A percentile compares a stretch with the other conserved stretches of the same genome.
phyloP scores from a whole-genome alignment of 2,888 invertebrate genomes.

The Blera fallax region DNA sequence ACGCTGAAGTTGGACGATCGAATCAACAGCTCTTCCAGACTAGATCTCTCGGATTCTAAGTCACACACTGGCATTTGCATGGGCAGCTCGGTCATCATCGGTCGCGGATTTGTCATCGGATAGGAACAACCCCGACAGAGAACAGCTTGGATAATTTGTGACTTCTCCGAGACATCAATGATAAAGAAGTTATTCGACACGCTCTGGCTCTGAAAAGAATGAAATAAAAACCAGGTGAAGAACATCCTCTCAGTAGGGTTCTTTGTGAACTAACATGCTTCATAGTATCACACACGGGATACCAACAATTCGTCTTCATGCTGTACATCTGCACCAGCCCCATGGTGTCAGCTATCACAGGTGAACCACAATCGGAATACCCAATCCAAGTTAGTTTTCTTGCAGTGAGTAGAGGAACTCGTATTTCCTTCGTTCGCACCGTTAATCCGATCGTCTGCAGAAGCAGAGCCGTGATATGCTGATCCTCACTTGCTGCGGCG shows the following conservation, averaged over 20 bases:
- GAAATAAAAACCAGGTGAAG: not conserved
- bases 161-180: conserved; percentile 89
- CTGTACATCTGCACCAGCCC: conserved; percentile 90
- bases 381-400: conserved; percentile 89
- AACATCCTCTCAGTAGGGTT: not conserved
- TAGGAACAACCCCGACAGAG: conserved; percentile 94
- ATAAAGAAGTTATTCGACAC: conserved; percentile 89
- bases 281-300: conserved; percentile 89
- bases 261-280: conserved; percentile 84
- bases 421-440: conserved; percentile 83
- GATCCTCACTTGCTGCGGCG: conserved; percentile 83
- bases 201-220: conserved; percentile 83
- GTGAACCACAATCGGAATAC: conserved; percentile 91
- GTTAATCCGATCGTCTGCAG: conserved; percentile 82
- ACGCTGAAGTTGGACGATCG: conserved; percentile 85
- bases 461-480: conserved; percentile 83
- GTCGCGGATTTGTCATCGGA: conserved; percentile 93
- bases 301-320: conserved; percentile 88
- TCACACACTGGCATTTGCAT: conserved; percentile 91
- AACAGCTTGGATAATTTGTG: conserved; percentile 90
- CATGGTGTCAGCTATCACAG: conserved; percentile 88
- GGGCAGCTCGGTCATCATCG: conserved; percentile 89
- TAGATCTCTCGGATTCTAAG: conserved; percentile 89
- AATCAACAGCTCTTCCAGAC: conserved; percentile 89
- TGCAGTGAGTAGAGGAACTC: conserved; percentile 86